A percentile compares a stretch with the other conserved stretches of the same genome.
Conservation (phyloP, 1,140 invertebrate species). For the Maconellicoccus hirsutus region DNA sequence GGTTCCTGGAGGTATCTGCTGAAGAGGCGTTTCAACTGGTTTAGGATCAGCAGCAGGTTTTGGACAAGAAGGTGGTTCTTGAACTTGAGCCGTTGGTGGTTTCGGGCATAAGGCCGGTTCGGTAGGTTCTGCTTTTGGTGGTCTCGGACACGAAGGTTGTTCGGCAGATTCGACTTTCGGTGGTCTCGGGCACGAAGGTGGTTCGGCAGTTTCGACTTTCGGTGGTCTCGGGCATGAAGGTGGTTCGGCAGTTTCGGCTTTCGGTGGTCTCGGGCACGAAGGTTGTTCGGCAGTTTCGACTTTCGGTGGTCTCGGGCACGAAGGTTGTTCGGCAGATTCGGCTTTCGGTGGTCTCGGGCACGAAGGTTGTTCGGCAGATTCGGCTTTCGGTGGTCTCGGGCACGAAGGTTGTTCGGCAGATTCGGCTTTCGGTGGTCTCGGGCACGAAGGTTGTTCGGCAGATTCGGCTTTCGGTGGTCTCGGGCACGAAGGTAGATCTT, state of each 20-base stretch:
- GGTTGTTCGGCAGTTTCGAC: neutral
- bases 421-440: conserved; percentile 34
- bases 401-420: conserved; percentile 34
- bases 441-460: conserved; percentile 31
- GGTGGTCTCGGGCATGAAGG: conserved; percentile 23
- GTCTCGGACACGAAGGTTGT: conserved; percentile 36
- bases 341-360: conserved; percentile 20
- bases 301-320: neutral
- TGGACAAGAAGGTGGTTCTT: neutral
- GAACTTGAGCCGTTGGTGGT: conserved; percentile 9
- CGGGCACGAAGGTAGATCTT: neutral
- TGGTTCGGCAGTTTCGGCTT: no score
- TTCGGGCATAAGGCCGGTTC: neutral
- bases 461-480: neutral
- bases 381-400: conserved; percentile 33
- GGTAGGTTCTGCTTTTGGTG: conserved; percentile 32
- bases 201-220: no score
- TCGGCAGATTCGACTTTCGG: conserved; percentile 32
- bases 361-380: conserved; percentile 20
- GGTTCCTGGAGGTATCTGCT: no score
- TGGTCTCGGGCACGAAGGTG: conserved; percentile 34
- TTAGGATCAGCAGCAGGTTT: neutral
- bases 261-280: no score
- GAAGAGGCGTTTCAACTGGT: neutral
- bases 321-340: conserved; percentile 21